Evolutionary conservation across 2,797 vertebrate genomes (phyloP).

Genomic region (Labeo calbasu): DNA sequence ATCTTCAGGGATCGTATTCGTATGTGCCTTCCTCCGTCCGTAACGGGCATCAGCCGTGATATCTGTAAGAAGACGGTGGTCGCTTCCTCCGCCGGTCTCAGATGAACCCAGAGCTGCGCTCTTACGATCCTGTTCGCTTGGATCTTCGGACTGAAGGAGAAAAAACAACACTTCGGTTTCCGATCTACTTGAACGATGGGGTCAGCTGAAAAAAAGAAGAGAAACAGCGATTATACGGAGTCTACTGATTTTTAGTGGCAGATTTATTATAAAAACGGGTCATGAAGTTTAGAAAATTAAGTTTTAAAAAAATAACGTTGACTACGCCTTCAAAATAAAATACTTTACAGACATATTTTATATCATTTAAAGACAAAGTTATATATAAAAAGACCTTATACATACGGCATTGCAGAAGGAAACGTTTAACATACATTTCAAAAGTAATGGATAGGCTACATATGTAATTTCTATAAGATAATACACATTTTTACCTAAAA

Average conservation of each 20-base stretch:
- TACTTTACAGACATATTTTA: not conserved
- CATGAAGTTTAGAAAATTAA: not conserved
- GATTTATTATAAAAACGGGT: not conserved
- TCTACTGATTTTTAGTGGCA: constrained; percentile 21
- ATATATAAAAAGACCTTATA: not conserved
- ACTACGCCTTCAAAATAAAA: not conserved
- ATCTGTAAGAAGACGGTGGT: constrained; percentile 97
- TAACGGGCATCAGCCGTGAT: constrained; percentile 91
- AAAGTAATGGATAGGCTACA: not conserved
- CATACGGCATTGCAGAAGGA: not conserved
- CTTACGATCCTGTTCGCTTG: constrained; percentile 90
- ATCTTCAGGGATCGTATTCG: constrained; percentile 97
- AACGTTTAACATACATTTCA: not conserved
- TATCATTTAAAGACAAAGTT: no score
- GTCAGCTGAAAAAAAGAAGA: constrained; percentile 81
- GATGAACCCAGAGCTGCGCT: constrained; percentile 95
- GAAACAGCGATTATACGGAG: not conserved
- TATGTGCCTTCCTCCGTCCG: constrained; percentile 86
- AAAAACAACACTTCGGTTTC: constrained; percentile 94
- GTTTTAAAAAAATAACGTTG: not conserved
- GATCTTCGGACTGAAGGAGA: constrained; percentile 92
- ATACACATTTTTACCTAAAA: not conserved
- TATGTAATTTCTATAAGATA: not conserved
- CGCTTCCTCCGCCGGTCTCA: constrained; percentile 85
- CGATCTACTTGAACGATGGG: constrained; percentile 85